Percentiles rank a stretch among this genome's conserved stretches.
Conservation (phyloP, 2,797 vertebrate species). For the Tokudaia tokunoshimensis region DNA sequence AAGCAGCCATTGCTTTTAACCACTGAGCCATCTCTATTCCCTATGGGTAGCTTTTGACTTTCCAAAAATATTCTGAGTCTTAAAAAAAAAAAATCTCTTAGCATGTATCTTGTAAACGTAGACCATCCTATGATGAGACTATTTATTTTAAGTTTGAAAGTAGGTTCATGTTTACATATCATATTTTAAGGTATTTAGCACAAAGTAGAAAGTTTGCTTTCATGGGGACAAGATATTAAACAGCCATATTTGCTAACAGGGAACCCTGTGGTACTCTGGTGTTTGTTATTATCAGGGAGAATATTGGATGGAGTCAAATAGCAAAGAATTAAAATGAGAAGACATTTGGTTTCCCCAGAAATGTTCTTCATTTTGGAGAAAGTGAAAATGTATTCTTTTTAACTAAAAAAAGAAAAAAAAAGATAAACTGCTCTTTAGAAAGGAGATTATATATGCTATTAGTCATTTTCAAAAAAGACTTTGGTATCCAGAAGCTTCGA, state of each 20-base stretch:
- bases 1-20: background rate
- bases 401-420: conserved; percentile 67
- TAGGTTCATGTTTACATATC: background rate
- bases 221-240: background rate
- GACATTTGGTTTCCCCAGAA: conserved; percentile 34
- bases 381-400: conserved; percentile 71
- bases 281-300: conserved; percentile 4
- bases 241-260: background rate
- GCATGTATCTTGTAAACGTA: conserved; percentile 22
- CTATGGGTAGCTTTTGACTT: conserved; percentile 16
- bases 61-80: conserved; percentile 52
- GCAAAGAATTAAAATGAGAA: conserved; percentile 45
- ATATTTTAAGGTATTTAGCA: conserved; percentile 44
- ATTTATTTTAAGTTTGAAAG: conserved; percentile 29
- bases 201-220: conserved; percentile 16
- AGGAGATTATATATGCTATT: conserved; percentile 77
- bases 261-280: background rate
- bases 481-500: conserved; percentile 79
- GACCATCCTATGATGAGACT: background rate
- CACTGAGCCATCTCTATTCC: background rate
- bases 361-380: conserved; percentile 37
- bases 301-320: conserved; percentile 41
- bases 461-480: conserved; percentile 80
- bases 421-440: conserved; percentile 57
- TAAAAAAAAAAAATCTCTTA: background rate